These are phyloP conservation scores for Oreochromis aureus DNA, from an alignment of 2,113 vertebrate genomes.

Conservation along the genomic window DNA sequence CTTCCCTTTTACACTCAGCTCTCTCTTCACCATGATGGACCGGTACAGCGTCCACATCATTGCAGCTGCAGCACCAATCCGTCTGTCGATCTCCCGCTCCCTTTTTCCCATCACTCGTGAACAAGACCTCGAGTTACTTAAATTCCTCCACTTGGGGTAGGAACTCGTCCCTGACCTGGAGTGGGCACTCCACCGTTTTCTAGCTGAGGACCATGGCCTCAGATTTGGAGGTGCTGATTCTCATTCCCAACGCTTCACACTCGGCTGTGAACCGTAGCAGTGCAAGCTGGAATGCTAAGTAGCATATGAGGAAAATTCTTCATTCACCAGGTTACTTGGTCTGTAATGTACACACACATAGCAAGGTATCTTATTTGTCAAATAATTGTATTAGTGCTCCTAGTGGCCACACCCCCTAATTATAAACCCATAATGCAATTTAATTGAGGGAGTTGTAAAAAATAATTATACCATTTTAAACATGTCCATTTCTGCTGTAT, in stretches of 20 bases:
- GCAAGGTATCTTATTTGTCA: background rate
- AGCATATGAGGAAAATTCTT: background rate
- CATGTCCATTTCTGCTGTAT: background rate
- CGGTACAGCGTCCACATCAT: background rate
- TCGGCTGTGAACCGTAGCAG: background rate
- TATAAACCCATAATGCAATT: background rate
- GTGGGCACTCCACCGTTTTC: background rate
- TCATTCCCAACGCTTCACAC: background rate
- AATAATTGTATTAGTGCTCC: background rate
- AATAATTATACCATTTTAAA: background rate
- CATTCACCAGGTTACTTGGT: background rate
- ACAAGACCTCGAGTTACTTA: background rate
- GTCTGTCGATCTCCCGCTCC: rapidly evolving
- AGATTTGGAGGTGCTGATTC: background rate
- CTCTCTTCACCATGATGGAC: background rate
- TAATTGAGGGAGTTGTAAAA: background rate
- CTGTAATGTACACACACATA: background rate
- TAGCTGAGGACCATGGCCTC: background rate
- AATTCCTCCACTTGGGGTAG: background rate
- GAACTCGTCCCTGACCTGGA: background rate
- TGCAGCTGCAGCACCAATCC: background rate
- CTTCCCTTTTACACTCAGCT: background rate
- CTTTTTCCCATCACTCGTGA: background rate
- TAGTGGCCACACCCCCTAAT: background rate
- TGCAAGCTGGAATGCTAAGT: rapidly evolving